These are phyloP conservation scores for Dynastes grantii DNA, from an alignment of 2,888 invertebrate species.

Conservation along the genomic window DNA sequence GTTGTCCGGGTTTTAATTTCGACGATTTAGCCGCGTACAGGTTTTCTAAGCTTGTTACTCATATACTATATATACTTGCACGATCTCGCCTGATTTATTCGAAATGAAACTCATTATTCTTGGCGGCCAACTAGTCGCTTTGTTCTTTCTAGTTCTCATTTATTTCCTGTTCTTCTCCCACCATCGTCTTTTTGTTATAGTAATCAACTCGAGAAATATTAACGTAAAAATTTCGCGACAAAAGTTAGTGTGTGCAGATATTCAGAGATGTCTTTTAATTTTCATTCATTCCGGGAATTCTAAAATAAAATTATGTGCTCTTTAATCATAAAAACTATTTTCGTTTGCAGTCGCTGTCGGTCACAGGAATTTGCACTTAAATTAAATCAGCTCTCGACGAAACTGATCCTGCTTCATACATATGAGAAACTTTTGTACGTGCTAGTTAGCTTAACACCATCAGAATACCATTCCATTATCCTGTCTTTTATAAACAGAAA, in stretches of 20 bases:
- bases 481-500: too few relatives aligned
- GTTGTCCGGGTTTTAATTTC: constrained; percentile 44
- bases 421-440: too few relatives aligned
- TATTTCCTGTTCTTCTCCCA: constrained; percentile 7
- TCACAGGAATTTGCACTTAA: too few relatives aligned
- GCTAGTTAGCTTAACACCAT: too few relatives aligned
- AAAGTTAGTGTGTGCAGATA: neutral
- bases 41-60: constrained; percentile 39
- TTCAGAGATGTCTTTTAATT: too few relatives aligned
- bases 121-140: constrained; percentile 20
- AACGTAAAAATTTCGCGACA: neutral
- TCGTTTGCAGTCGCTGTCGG: too few relatives aligned
- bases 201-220: neutral
- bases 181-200: constrained; percentile 3
- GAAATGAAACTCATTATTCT: constrained; percentile 37
- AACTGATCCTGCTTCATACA: too few relatives aligned
- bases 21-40: constrained; percentile 28
- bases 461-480: too few relatives aligned
- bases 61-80: neutral
- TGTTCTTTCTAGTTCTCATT: constrained; percentile 30
- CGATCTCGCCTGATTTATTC: constrained; percentile 35
- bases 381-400: too few relatives aligned
- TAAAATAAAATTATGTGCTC: too few relatives aligned
- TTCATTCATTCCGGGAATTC: too few relatives aligned
- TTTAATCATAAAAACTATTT: too few relatives aligned